phyloP scores from a whole-genome alignment of 2,797 vertebrate genomes.

The Falco concolor region DNA sequence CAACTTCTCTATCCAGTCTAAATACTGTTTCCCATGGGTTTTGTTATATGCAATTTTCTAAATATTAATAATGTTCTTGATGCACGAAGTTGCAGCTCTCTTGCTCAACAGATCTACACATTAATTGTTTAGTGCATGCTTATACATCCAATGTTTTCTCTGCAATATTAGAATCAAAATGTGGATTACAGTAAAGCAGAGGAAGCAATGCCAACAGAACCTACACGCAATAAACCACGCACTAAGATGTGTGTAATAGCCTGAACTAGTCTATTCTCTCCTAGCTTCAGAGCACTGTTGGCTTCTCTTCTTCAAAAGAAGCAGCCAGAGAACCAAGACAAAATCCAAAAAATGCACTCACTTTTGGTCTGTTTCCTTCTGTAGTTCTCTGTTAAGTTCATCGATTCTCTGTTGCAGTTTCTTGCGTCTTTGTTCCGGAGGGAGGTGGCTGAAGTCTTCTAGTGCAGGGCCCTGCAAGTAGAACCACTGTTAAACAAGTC shows the following conservation, averaged over 20 bases:
- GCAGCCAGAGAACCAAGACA: not conserved
- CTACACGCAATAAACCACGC: not conserved
- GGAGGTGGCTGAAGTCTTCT: conserved; percentile 96
- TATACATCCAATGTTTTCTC: not conserved
- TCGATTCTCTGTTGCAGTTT: conserved; percentile 94
- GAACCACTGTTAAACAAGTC: not conserved
- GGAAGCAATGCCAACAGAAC: not conserved
- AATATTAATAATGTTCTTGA: not conserved
- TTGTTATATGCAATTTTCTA: not conserved
- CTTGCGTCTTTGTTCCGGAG: conserved; percentile 96
- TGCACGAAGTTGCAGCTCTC: not conserved
- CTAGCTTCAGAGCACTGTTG: not conserved
- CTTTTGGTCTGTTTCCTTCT: conserved; percentile 98
- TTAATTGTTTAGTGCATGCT: not conserved
- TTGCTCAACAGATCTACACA: not conserved
- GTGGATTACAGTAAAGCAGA: not conserved
- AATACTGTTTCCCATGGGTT: not conserved
- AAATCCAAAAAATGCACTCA: conserved; percentile 5
- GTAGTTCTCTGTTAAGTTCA: conserved; percentile 91
- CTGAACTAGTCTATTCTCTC: not conserved
- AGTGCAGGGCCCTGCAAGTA: conserved; percentile 86
- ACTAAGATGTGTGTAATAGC: not conserved
- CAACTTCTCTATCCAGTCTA: not conserved
- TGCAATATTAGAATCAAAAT: not conserved
- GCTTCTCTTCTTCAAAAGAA: not conserved